Evolutionary conservation across 2,113 vertebrate species (phyloP).

Genomic region (Nerophis lumbriciformis): DNA sequence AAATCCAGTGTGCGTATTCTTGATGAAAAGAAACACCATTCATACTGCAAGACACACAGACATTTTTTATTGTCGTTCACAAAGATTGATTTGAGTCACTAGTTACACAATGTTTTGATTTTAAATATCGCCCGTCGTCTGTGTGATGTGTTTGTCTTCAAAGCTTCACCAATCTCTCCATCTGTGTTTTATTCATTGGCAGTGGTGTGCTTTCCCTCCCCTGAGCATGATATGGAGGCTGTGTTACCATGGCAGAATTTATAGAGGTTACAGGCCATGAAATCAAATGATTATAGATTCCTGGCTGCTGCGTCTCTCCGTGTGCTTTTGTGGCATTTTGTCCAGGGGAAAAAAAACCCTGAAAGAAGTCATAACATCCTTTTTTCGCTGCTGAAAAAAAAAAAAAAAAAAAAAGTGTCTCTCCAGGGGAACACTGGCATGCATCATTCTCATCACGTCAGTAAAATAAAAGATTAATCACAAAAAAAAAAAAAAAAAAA

Average conservation of each 20-base stretch:
- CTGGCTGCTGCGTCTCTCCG: slow-evolving; percentile 8
- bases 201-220: neutral
- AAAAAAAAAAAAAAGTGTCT: neutral
- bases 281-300: slow-evolving; percentile 43
- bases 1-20: too few relatives aligned
- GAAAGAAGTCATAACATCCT: slow-evolving; percentile 10
- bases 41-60: too few relatives aligned
- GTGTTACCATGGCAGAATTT: slow-evolving; percentile 38
- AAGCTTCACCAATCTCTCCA: slow-evolving; percentile 5
- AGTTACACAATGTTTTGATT: too few relatives aligned
- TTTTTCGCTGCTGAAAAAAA: neutral
- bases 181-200: neutral
- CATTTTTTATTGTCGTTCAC: too few relatives aligned
- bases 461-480: neutral
- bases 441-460: neutral
- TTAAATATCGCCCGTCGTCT: too few relatives aligned
- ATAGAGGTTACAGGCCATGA: slow-evolving; percentile 29
- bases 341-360: slow-evolving; percentile 10
- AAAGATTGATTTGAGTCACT: too few relatives aligned
- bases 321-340: slow-evolving; percentile 7
- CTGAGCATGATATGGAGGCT: slow-evolving; percentile 23
- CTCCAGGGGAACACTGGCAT: neutral
- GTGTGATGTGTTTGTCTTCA: neutral
- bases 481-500: too few relatives aligned
- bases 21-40: too few relatives aligned